Evolutionary conservation across 2,888 invertebrate species (phyloP).

Genomic region (Agonopterix heracliana): DNA sequence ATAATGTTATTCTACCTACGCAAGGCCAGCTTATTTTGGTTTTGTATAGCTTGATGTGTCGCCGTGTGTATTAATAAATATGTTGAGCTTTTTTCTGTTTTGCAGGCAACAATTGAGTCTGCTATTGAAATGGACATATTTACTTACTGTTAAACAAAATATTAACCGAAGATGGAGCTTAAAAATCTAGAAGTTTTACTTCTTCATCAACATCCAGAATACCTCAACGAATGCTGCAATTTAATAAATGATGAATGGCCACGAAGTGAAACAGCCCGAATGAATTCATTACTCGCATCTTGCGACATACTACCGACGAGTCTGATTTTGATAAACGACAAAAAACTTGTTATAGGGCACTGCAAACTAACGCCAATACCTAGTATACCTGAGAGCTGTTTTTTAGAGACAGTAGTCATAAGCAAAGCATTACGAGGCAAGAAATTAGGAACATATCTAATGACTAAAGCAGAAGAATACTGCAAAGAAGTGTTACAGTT

Average conservation of each 20-base stretch:
- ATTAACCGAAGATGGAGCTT: conserved; percentile 34
- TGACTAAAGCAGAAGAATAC: conserved; percentile 85
- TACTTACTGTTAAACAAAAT: too few species aligned
- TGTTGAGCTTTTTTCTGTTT: too few species aligned
- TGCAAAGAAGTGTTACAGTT: conserved; percentile 78
- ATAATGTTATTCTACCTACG: too few species aligned
- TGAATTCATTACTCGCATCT: conserved; percentile 84
- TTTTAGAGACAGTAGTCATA: conserved; percentile 89
- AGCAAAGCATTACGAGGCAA: conserved; percentile 81
- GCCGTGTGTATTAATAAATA: too few species aligned
- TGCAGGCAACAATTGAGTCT: too few species aligned
- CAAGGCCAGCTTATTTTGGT: too few species aligned
- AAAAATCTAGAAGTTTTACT: conserved; percentile 74
- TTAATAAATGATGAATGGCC: conserved; percentile 93
- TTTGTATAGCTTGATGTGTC: too few species aligned
- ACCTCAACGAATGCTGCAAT: conserved; percentile 82
- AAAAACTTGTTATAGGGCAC: conserved; percentile 82
- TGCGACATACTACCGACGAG: conserved; percentile 84
- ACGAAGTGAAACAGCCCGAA: conserved; percentile 85
- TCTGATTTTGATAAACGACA: conserved; percentile 78
- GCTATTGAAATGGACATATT: too few species aligned
- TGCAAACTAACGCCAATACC: conserved; percentile 86
- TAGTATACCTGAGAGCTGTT: conserved; percentile 81
- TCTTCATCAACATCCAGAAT: conserved; percentile 83
- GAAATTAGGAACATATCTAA: conserved; percentile 85